Conservation (phyloP, 2,797 vertebrate genomes). For the Melanotaenia nigrans region DNA sequence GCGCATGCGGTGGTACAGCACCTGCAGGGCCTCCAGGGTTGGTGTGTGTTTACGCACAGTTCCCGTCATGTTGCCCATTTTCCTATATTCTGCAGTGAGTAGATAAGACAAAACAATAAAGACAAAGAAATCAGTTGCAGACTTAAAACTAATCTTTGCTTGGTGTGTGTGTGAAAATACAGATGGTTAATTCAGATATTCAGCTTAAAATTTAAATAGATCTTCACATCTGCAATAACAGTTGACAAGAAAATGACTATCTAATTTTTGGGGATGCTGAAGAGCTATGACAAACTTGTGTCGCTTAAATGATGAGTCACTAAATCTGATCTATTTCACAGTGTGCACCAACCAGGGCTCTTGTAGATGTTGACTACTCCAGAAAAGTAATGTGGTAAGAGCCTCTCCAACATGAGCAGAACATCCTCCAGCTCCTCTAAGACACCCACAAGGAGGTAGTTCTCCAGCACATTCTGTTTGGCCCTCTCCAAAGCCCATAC, state of each 20-base stretch:
- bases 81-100: slow-evolving; percentile 88
- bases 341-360: slow-evolving; percentile 88
- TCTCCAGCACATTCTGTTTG: slow-evolving; percentile 95
- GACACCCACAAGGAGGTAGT: slow-evolving; percentile 97
- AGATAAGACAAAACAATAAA: not conserved
- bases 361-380: slow-evolving; percentile 96
- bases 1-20: slow-evolving; percentile 95
- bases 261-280: not conserved
- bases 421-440: slow-evolving; percentile 99
- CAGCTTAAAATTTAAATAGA: too few relatives aligned
- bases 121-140: not conserved
- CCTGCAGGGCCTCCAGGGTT: slow-evolving; percentile 92
- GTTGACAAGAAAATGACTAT: not conserved
- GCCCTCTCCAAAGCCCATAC: slow-evolving; percentile 97
- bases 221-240: not conserved
- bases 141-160: not conserved
- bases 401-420: slow-evolving; percentile 95
- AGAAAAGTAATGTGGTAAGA: slow-evolving; percentile 99
- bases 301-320: too few relatives aligned
- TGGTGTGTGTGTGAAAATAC: not conserved
- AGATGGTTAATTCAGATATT: too few relatives aligned
- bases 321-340: not conserved
- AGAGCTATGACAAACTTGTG: not conserved
- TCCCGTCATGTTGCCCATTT: slow-evolving; percentile 96
- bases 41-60: slow-evolving; percentile 95